Percentiles rank a stretch among this genome's conserved stretches.
These are phyloP conservation scores for Saccopteryx leptura DNA, from an alignment of 2,113 vertebrate genomes.

Conservation along the genomic window DNA sequence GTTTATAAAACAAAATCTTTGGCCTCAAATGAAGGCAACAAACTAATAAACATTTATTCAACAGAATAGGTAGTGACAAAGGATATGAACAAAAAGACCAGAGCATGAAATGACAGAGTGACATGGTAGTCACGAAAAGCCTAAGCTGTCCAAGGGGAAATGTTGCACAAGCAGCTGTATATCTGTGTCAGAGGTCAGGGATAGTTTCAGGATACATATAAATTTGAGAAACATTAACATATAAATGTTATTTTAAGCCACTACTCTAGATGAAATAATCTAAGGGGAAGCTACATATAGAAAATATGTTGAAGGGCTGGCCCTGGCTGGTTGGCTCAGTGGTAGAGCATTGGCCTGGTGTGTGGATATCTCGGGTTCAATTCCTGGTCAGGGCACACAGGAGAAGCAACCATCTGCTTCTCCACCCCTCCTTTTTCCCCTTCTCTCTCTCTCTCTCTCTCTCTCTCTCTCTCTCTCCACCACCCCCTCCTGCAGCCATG, in stretches of 20 bases:
- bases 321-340: too few species aligned
- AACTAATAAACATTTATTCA: slow-evolving; percentile 30
- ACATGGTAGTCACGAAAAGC: neutral
- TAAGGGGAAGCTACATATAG: neutral
- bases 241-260: neutral
- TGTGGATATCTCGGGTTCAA: too few species aligned
- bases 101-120: neutral
- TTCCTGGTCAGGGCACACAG: too few species aligned
- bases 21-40: neutral
- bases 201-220: slow-evolving; percentile 17
- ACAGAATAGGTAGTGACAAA: neutral
- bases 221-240: slow-evolving; percentile 27
- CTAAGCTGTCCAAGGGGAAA: neutral
- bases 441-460: too few species aligned
- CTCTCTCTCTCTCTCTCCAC: too few species aligned
- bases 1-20: slow-evolving; percentile 26
- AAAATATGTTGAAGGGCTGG: neutral
- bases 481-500: too few species aligned
- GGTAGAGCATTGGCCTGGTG: too few species aligned
- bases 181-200: neutral
- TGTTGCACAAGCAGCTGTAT: neutral
- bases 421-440: too few species aligned
- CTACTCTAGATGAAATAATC: slow-evolving; percentile 8
- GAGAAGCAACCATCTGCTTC: too few species aligned
- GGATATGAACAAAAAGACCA: neutral